A percentile compares a stretch with the other conserved stretches of the same genome.
These are phyloP conservation scores for Crotalus tigris DNA, from an alignment of 2,113 vertebrate species.

Conservation along the genomic window DNA sequence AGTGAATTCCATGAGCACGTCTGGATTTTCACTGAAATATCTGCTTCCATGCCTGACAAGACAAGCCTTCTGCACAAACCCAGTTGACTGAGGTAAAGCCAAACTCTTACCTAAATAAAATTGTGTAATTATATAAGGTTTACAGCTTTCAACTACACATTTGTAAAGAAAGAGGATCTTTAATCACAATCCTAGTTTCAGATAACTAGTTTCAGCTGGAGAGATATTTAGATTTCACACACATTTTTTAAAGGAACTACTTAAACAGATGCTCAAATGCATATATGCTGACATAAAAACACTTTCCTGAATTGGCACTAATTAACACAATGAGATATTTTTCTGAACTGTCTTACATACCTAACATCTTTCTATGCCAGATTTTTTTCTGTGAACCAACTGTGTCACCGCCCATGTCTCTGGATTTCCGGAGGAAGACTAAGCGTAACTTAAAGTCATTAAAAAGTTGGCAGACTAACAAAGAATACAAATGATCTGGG, in stretches of 20 bases:
- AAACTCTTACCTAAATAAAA: not conserved
- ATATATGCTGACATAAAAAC: not conserved
- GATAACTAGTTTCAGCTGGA: conserved; percentile 3
- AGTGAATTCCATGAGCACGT: not conserved
- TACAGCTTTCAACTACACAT: conserved; percentile 1
- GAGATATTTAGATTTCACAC: not conserved
- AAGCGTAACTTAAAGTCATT: not conserved
- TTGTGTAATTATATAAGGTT: not conserved
- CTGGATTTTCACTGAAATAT: not conserved
- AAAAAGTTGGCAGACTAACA: not conserved
- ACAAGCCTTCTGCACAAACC: not conserved
- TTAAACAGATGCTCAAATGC: conserved; percentile 16
- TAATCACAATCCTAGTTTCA: not conserved
- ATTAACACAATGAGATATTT: conserved; percentile 21
- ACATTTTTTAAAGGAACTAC: not conserved
- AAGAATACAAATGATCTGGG: not conserved
- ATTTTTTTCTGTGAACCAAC: not conserved
- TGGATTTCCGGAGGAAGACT: not conserved
- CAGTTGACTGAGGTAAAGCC: not conserved
- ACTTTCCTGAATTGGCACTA: conserved; percentile 6
- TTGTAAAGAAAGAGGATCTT: not conserved
- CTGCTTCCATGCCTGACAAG: not conserved
- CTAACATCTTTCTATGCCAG: not conserved
- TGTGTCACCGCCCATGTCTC: not conserved
- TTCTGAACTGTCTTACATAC: not conserved